A percentile compares a stretch with the other conserved stretches of the same genome.
These are phyloP conservation scores for Miltochrista miniata DNA, from an alignment of 2,888 invertebrate genomes.

Conservation along the genomic window DNA sequence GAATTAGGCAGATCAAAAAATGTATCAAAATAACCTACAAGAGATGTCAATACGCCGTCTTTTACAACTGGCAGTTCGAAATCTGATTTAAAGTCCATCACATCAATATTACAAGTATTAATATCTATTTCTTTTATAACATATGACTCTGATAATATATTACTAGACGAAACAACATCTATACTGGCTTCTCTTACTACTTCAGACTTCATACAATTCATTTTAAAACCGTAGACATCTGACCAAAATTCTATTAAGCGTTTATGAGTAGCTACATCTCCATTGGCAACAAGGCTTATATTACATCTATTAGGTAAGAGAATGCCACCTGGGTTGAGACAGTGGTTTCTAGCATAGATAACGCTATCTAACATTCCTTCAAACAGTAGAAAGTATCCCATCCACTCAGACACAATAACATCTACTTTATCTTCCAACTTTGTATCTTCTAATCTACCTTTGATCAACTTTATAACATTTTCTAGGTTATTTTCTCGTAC, in stretches of 20 bases:
- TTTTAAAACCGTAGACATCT: constrained; percentile 96
- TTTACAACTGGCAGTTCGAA: constrained; percentile 86
- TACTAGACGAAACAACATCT: constrained; percentile 77
- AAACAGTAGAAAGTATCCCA: constrained; percentile 98
- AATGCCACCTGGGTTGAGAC: constrained; percentile 89
- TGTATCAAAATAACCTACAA: constrained; percentile 96
- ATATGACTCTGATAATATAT: constrained; percentile 86
- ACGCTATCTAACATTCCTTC: constrained; percentile 99
- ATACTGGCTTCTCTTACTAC: constrained; percentile 89
- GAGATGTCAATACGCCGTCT: constrained; percentile 88
- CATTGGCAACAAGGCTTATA: constrained; percentile 91
- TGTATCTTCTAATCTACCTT: constrained; percentile 94
- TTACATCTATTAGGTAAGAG: constrained; percentile 94
- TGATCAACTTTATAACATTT: constrained; percentile 89
- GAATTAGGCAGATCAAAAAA: constrained; percentile 89
- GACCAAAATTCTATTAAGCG: constrained; percentile 94
- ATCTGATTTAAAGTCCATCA: constrained; percentile 88
- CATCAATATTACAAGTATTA: constrained; percentile 87
- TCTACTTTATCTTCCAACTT: constrained; percentile 92
- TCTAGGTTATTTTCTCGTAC: constrained; percentile 92
- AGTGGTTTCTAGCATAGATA: constrained; percentile 93
- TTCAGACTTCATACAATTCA: constrained; percentile 94
- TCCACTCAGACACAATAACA: constrained; percentile 98
- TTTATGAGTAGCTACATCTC: constrained; percentile 88
- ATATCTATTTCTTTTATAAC: constrained; percentile 89